Evolutionary conservation across 2,797 vertebrate genomes (phyloP), one percentile per base, ranked within the genome.

Genomic region (Pygocentrus nattereri): DNA sequence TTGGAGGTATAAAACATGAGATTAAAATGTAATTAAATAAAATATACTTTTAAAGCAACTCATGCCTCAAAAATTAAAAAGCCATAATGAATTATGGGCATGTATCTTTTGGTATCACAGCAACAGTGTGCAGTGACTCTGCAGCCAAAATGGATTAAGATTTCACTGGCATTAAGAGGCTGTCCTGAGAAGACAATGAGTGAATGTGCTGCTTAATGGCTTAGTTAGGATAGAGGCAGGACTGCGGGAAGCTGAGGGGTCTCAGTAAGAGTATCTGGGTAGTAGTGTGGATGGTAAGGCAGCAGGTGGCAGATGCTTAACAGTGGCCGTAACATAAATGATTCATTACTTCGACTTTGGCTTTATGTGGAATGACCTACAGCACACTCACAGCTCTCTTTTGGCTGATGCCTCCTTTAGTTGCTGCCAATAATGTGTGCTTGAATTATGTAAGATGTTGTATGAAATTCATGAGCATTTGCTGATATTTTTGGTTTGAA

Each of bases 281-380:
- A 88, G 78, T 86, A 83, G 85, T 81, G 50, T 74, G 74, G 84
- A 86, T 84, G 70, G 30, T 49, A 75, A 56, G 76, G 61, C 78
- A 93, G 92, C 93, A 94, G 93, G 90, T 95, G 93, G 92, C 88
- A 38, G 85, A 91, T 84, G 88, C 83, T 80, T 69, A 86, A 86
- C 85, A 86, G 38, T 80, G 81, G 89, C 82, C 83, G 83, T 65
- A 21, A 79, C 86, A 92, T 94, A 85, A 91, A 95, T 94, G 89
- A 94, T 94, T 94, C 79, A 94, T 82, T 84, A 83, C 76, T 31
- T 77, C 62, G 38, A 79, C 49, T 73, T 78, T 25, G 71, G 61
- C 56, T 84, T 59, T 59, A 41, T 68, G 38, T 50, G 13, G 64
- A n/a, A n/a, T n/a, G n/a, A 72, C 41, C 59, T 78, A 34, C 71